Evolutionary conservation across 2,113 vertebrate genomes (phyloP).

Genomic region (Psittacula cyanocephala): DNA sequence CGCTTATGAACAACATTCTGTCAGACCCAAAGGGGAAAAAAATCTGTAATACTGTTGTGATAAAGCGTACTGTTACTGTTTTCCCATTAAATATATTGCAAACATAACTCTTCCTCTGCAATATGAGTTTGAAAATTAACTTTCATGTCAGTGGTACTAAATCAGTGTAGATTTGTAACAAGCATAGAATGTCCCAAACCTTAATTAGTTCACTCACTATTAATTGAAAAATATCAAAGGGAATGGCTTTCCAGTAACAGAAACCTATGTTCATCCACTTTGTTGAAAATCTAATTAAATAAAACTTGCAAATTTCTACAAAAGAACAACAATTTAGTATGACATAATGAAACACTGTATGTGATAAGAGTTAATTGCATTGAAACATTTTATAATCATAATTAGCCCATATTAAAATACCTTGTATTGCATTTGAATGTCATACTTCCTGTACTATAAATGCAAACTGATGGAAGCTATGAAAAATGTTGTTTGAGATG

Average conservation of each 20-base stretch:
- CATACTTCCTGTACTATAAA: background rate
- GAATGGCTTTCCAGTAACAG: background rate
- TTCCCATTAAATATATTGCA: background rate
- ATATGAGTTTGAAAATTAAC: constrained; percentile 9
- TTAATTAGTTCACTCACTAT: background rate
- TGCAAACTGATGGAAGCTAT: background rate
- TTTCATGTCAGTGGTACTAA: background rate
- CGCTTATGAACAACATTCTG: background rate
- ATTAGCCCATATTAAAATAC: background rate
- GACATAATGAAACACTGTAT: background rate
- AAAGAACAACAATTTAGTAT: background rate
- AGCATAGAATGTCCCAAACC: background rate
- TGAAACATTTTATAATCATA: background rate
- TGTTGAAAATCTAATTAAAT: background rate
- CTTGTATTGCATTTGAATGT: background rate
- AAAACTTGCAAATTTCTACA: background rate
- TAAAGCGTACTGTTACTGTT: background rate
- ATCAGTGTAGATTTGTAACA: background rate
- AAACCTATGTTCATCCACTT: background rate
- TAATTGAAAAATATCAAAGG: constrained; percentile 2
- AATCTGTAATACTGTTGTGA: background rate
- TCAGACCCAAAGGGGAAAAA: background rate
- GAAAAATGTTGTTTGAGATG: background rate
- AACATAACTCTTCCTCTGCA: background rate
- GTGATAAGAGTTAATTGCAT: background rate